Conservation (phyloP, 2,888 invertebrate species). For the Chrysolina haemoptera region DNA sequence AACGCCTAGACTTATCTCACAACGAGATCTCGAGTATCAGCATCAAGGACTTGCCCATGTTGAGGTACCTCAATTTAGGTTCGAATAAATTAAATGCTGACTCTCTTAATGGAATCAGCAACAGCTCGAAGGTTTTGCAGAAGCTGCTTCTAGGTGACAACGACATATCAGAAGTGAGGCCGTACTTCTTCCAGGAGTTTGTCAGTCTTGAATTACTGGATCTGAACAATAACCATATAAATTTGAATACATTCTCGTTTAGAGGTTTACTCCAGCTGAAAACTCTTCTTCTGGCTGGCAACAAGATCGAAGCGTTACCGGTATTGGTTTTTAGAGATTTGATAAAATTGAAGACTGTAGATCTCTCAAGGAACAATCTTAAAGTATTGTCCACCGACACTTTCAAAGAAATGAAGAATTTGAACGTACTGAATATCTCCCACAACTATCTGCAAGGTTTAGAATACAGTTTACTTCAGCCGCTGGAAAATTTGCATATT, state of each 20-base stretch:
- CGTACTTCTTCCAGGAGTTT: constrained; percentile 47
- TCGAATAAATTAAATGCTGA: constrained; percentile 52
- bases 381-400: constrained; percentile 42
- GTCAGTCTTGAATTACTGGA: constrained; percentile 52
- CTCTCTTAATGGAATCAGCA: constrained; percentile 45
- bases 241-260: constrained; percentile 52
- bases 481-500: constrained; percentile 58
- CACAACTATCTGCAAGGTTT: constrained; percentile 61
- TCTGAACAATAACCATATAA: constrained; percentile 57
- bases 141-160: constrained; percentile 56
- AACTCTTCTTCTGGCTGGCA: constrained; percentile 56
- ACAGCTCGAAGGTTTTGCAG: constrained; percentile 46
- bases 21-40: constrained; percentile 53
- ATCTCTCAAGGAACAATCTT: constrained; percentile 61
- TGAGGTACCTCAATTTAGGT: constrained; percentile 59
- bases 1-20: constrained; percentile 52
- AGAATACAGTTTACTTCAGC: constrained; percentile 57
- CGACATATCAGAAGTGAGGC: constrained; percentile 46
- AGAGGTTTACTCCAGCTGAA: constrained; percentile 50
- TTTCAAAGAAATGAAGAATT: constrained; percentile 56
- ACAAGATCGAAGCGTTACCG: constrained; percentile 56
- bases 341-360: constrained; percentile 57
- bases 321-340: constrained; percentile 54
- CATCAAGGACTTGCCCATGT: constrained; percentile 49
- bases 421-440: constrained; percentile 63